Percentiles rank a stretch among this genome's conserved stretches.
These are phyloP conservation scores for Nettapus auritus DNA, from an alignment of 2,113 vertebrate genomes.

Conservation along the genomic window DNA sequence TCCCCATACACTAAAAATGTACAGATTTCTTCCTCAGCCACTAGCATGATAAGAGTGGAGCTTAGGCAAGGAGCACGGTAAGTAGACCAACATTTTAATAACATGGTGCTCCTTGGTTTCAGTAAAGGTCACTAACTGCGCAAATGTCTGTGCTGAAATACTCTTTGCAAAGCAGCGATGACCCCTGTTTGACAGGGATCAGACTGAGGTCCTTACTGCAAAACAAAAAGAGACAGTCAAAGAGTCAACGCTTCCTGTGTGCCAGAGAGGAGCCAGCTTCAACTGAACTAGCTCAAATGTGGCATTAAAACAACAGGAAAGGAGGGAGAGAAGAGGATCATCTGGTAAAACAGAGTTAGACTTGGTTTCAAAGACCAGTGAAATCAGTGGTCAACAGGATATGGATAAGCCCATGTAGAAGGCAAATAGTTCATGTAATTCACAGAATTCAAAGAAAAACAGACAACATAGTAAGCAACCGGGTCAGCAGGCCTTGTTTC, in stretches of 20 bases:
- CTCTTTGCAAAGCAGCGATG: not conserved
- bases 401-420: not conserved
- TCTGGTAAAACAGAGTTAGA: not conserved
- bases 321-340: not conserved
- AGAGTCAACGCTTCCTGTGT: not conserved
- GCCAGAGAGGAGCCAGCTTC: not conserved
- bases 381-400: not conserved
- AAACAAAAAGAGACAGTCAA: not conserved
- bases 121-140: not conserved
- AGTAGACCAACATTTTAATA: not conserved
- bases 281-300: not conserved
- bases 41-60: not conserved
- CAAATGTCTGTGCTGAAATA: not conserved
- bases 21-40: slow-evolving; percentile 6
- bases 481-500: not conserved
- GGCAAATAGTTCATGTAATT: not conserved
- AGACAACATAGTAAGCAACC: not conserved
- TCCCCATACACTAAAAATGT: not conserved
- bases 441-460: not conserved
- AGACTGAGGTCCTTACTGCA: not conserved
- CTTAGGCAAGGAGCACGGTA: not conserved
- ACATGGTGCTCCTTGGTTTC: not conserved
- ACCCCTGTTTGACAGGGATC: not conserved
- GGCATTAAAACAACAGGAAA: not conserved
- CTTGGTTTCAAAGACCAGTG: not conserved